phyloP scores from a whole-genome alignment of 2,113 vertebrate genomes.

The Apaloderma vittatum region DNA sequence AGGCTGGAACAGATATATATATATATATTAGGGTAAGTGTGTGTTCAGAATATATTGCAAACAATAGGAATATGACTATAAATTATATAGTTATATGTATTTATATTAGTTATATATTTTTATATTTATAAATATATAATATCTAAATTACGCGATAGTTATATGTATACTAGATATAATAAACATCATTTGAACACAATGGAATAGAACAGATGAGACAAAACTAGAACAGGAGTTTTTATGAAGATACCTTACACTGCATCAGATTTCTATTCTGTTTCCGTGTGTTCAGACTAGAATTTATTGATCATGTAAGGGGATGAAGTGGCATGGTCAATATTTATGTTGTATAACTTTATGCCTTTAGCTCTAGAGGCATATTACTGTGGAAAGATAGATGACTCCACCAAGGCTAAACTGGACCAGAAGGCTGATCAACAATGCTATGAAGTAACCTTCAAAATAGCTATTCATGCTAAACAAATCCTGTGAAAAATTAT shows the following conservation, averaged over 20 bases:
- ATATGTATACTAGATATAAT: background rate
- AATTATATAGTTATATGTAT: background rate
- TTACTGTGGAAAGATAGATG: background rate
- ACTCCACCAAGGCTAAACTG: background rate
- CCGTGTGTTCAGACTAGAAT: background rate
- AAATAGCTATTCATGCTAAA: background rate
- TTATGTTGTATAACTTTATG: background rate
- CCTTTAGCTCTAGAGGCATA: background rate
- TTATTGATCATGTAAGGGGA: background rate
- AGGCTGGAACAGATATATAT: background rate
- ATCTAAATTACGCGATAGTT: background rate
- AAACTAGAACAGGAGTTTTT: background rate
- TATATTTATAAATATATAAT: too few relatives aligned
- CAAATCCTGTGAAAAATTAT: background rate
- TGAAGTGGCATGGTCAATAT: background rate
- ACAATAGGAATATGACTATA: background rate
- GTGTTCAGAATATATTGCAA: background rate
- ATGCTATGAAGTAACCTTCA: background rate
- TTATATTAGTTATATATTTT: too few relatives aligned
- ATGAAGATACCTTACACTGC: background rate
- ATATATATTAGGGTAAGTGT: background rate
- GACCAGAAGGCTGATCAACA: background rate
- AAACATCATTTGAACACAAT: background rate
- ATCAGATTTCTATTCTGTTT: background rate
- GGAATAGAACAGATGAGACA: background rate